Percentiles rank a stretch among this genome's conserved stretches.
phyloP scores from a whole-genome alignment of 2,797 vertebrate species.

The Tenualosa thibaudeaui region DNA sequence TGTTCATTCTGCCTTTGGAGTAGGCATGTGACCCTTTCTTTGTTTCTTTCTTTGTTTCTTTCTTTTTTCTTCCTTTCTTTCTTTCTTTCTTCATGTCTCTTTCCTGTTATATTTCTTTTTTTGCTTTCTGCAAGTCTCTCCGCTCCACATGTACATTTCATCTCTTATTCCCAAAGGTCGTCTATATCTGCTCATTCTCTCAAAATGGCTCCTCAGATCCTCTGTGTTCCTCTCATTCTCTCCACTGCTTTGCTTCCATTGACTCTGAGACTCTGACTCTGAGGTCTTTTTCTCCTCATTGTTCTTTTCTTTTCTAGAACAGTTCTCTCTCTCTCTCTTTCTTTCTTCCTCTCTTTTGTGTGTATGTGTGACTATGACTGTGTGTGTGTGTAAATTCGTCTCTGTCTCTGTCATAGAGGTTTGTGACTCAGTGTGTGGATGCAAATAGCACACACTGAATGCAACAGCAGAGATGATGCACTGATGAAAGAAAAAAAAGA shows the following conservation, averaged over 20 bases:
- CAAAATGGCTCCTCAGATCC: too few relatives aligned
- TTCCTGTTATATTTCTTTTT: background rate
- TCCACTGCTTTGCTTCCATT: background rate
- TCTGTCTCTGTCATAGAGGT: background rate
- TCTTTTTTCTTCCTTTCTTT: background rate
- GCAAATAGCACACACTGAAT: conserved; percentile 36
- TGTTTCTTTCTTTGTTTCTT: conserved; percentile 14
- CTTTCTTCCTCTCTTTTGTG: background rate
- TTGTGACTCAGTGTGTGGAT: background rate
- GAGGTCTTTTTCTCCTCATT: background rate
- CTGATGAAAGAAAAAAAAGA: conserved; percentile 42
- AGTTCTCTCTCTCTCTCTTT: background rate
- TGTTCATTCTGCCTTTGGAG: background rate
- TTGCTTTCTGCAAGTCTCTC: too few relatives aligned
- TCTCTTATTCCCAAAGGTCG: too few relatives aligned
- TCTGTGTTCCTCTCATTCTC: too few relatives aligned
- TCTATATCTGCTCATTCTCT: background rate
- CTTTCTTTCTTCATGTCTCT: background rate
- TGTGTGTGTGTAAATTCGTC: too few relatives aligned
- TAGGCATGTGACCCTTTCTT: background rate
- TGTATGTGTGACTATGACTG: background rate
- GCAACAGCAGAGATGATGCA: conserved; percentile 40
- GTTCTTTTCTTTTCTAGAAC: background rate
- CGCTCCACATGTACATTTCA: too few relatives aligned
- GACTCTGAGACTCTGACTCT: background rate